Conservation (phyloP, 2,113 vertebrate species). For the Willisornis vidua region DNA sequence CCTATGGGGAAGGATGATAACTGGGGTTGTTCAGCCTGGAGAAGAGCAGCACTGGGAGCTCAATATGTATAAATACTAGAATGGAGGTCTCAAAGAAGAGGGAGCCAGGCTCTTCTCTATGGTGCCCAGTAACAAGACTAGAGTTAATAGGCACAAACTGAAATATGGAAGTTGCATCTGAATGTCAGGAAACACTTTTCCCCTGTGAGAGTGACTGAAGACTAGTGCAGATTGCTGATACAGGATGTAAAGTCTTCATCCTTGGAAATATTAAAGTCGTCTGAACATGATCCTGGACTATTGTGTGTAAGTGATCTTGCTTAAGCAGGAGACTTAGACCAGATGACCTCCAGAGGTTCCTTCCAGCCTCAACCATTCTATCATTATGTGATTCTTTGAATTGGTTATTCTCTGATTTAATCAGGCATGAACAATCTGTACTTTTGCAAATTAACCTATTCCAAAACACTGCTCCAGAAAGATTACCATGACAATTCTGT, state of each 20-base stretch:
- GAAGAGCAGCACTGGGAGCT: neutral
- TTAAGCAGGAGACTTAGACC: neutral
- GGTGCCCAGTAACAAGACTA: neutral
- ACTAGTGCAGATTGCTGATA: neutral
- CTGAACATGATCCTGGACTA: neutral
- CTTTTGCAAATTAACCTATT: neutral
- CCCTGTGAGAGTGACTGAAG: neutral
- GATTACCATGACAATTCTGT: rapidly evolving
- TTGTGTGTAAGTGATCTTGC: neutral
- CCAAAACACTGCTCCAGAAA: neutral
- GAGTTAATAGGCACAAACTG: neutral
- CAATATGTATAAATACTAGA: neutral
- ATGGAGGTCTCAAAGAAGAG: neutral
- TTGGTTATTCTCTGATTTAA: neutral
- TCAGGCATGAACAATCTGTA: neutral
- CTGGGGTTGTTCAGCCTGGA: neutral
- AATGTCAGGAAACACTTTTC: neutral
- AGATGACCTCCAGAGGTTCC: neutral
- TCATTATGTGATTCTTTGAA: neutral
- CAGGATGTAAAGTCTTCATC: neutral
- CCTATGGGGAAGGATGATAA: neutral
- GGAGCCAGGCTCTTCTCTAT: neutral
- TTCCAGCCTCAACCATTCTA: neutral
- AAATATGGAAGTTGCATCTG: neutral
- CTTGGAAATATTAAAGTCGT: neutral